Evolutionary conservation across 2,797 vertebrate species (phyloP).

Genomic region (Triplophysa bombifrons): DNA sequence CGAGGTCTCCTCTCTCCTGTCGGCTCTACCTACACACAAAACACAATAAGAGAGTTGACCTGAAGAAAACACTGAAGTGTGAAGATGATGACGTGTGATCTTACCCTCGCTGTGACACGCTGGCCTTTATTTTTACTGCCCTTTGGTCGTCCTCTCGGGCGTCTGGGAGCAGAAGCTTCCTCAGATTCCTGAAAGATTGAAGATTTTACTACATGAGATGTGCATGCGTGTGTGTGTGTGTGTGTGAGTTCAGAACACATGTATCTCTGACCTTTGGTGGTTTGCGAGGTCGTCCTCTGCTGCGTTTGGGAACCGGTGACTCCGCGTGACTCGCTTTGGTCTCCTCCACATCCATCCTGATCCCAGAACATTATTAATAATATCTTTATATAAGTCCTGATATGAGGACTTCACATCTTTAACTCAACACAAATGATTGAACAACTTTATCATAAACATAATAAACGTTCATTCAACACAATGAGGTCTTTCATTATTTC

Average conservation of each 20-base stretch:
- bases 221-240: neutral
- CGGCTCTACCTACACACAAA: conserved; percentile 84
- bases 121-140: conserved; percentile 82
- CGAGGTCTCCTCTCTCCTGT: conserved; percentile 92
- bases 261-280: neutral
- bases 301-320: neutral
- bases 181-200: conserved; percentile 70
- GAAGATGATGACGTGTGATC: neutral
- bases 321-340: neutral
- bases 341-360: conserved; percentile 5
- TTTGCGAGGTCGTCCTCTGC: conserved; percentile 5
- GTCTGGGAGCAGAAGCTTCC: conserved; percentile 77
- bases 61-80: too few species aligned
- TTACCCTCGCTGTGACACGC: conserved; percentile 72
- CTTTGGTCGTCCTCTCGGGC: conserved; percentile 80
- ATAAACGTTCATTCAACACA: too few species aligned
- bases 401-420: too few species aligned
- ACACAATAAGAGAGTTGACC: neutral
- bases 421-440: too few species aligned
- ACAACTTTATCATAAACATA: too few species aligned
- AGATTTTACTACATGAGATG: conserved; percentile 2
- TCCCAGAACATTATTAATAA: neutral
- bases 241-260: neutral
- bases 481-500: too few species aligned
- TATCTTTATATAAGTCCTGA: too few species aligned